These are phyloP conservation scores for Ophiothrix spiculata DNA, from an alignment of 35 echinoderm and acorn worm species.

Conservation along the genomic window DNA sequence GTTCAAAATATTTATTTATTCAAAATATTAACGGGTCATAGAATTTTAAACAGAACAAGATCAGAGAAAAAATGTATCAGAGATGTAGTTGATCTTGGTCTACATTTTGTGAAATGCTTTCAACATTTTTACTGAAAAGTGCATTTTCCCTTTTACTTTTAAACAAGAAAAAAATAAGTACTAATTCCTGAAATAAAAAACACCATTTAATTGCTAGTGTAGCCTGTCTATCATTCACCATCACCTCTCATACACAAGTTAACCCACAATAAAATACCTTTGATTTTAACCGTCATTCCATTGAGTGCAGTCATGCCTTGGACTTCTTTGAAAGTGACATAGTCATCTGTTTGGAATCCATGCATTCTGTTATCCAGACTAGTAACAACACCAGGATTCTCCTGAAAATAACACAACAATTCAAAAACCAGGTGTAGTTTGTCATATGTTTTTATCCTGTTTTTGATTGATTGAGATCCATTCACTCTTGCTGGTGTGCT, in stretches of 20 bases:
- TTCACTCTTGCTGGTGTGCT: no score
- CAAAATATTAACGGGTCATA: no score
- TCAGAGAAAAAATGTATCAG: no score
- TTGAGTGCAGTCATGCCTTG: slow-evolving; percentile 79
- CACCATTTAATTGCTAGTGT: neutral
- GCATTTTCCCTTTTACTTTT: neutral
- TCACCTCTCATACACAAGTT: neutral
- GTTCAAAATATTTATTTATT: no score
- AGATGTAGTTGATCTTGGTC: no score
- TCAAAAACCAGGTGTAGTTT: no score
- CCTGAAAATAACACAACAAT: no score
- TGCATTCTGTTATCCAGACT: slow-evolving; percentile 78
- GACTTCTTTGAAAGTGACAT: slow-evolving; percentile 86
- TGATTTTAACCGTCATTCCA: slow-evolving; percentile 51
- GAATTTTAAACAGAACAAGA: no score
- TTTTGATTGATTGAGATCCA: no score
- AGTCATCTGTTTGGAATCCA: slow-evolving; percentile 65
- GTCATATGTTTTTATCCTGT: no score
- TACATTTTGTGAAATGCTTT: neutral
- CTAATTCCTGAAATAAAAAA: neutral
- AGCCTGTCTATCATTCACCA: neutral
- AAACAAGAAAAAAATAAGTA: neutral
- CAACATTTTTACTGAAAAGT: neutral
- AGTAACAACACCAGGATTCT: slow-evolving; percentile 84
- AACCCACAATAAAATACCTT: slow-evolving; percentile 60